phyloP scores from a whole-genome alignment of 2,797 vertebrate species.

The Gadopsis marmoratus region DNA sequence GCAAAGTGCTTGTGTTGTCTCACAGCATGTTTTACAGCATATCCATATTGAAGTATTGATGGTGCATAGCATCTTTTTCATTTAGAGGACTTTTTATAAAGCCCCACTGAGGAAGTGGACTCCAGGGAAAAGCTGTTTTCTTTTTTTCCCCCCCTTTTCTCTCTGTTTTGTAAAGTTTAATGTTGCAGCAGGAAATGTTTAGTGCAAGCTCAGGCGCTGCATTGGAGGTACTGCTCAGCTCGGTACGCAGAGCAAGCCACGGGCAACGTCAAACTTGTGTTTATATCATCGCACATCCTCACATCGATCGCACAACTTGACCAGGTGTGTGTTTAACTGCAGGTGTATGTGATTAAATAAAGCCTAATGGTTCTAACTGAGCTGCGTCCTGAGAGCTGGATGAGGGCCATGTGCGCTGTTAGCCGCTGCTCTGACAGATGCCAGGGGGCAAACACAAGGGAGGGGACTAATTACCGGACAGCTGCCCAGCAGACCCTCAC shows the following conservation, averaged over 20 bases:
- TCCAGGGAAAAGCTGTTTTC: slow-evolving; percentile 36
- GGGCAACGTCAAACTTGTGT: slow-evolving; percentile 20
- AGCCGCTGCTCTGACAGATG: slow-evolving; percentile 81
- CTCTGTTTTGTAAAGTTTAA: slow-evolving; percentile 61
- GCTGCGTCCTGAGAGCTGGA: slow-evolving; percentile 81
- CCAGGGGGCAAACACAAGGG: slow-evolving; percentile 81
- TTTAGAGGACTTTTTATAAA: slow-evolving; percentile 60
- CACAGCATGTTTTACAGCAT: slow-evolving; percentile 73
- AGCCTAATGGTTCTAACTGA: slow-evolving; percentile 82
- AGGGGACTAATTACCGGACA: slow-evolving; percentile 89
- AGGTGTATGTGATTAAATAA: slow-evolving; percentile 81
- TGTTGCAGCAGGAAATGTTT: slow-evolving; percentile 48
- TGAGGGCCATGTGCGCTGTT: slow-evolving; percentile 77
- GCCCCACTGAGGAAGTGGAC: slow-evolving; percentile 54
- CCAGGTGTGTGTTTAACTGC: slow-evolving; percentile 75
- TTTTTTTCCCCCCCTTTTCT: not conserved
- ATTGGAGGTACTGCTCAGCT: slow-evolving; percentile 24
- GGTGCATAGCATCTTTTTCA: slow-evolving; percentile 64
- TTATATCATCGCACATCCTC: slow-evolving; percentile 13
- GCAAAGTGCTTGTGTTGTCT: slow-evolving; percentile 74
- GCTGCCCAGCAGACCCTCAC: slow-evolving; percentile 86
- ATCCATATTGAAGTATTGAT: slow-evolving; percentile 70
- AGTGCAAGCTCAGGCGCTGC: slow-evolving; percentile 3
- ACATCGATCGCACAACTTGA: slow-evolving; percentile 50
- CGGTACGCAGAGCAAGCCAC: slow-evolving; percentile 22